Evolutionary conservation across 2,113 vertebrate genomes (phyloP), one percentile per base, ranked within the genome.

Genomic region (Platycercus adscitus): DNA sequence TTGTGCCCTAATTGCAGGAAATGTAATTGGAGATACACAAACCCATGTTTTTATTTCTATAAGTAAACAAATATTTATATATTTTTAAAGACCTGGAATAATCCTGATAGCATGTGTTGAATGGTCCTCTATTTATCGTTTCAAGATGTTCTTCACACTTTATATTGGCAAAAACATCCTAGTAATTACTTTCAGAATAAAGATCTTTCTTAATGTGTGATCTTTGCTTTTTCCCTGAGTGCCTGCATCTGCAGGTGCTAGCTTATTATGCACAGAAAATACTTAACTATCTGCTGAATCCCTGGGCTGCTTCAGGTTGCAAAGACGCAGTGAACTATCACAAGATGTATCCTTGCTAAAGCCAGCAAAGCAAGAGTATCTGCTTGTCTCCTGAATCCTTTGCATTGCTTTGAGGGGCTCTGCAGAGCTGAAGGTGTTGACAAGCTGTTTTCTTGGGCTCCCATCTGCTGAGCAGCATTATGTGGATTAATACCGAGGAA

Each of bases 401-500:
- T 43, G 16, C 20, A 1, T 44, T 72, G n/a, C 70, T 91, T 65
- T 65, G 44, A 71, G 47, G 44, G 55, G 31, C 25, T 93, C 72
- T 72, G 70, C 44, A 21, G 70, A 69, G 7, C 83, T 7, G 7
- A 23, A 88, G 47, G 61, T 91, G 77, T 84, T 0, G 10, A 68
- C 76, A 81, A 47, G 63, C 77, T 84, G 70, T 86, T 79, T 79
- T 85, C 83, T 53, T 61, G 73, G 83, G 41, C 86, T 91, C 13
- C 49, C 83, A 65, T 93, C 86, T 95, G 80, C 90, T 84, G 65
- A 84, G 81, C 72, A 80, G 87, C 5, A 3, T 89, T 79, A 41
- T 60, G 68, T 66, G 94, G 75, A 89, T 95, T 92, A 91, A 68
- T 86, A 70, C 0, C n/a, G 93, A 88, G 86, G 86, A 95, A 37